Base-by-base conservation (phyloP, 2,888 invertebrate species). In the Bimastos eiseni region DNA sequence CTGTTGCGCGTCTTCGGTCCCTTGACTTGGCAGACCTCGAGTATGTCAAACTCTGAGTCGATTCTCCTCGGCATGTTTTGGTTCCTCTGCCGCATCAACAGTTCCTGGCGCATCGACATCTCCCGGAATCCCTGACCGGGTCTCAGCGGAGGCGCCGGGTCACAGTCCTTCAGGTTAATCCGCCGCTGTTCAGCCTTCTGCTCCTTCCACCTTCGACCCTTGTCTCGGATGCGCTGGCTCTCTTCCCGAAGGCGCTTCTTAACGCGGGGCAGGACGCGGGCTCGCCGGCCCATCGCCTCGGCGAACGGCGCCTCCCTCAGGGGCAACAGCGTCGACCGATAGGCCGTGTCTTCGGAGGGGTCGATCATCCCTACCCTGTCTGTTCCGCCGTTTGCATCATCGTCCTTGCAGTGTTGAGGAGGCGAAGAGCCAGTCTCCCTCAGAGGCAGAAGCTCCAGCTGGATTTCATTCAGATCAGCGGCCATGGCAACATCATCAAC, bases 191-290 rank as follows among this genome's bases (percentile, higher is more conserved):
- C 21, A 6, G 21, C 21, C 86, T 86, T 86, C 86, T 86, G 34
- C 86, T 86, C 37, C 36, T 24, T 36, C 36, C 37, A 37, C 34
- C 86, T 34, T 30, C 86, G 86, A 34, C 86, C 37, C 86, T 86
- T 86, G 86, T 86, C 86, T 0, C 86, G 34, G 34, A 86, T 86
- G 11, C 37, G 34, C 86, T 86, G 86, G 37, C 86, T 86, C 37
- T 33, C 86, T 36, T 86, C 86, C n/a, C 86, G 86, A 86, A 86
- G 86, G 19, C 86, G 86, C 24, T 86, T 33, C 86, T 86, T 86
- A 19, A 86, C 34, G 36, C 86, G 86, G 86, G 86, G 86, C 86
- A 86, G 86, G 86, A 86, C 86, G 4, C 37, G 34, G 36, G 34
- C 36, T 36, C 34, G 86, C 36, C 86, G 86, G 21, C 36, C 36